Conservation (phyloP, 2,113 vertebrate species). For the Neodon shergylaensis region DNA sequence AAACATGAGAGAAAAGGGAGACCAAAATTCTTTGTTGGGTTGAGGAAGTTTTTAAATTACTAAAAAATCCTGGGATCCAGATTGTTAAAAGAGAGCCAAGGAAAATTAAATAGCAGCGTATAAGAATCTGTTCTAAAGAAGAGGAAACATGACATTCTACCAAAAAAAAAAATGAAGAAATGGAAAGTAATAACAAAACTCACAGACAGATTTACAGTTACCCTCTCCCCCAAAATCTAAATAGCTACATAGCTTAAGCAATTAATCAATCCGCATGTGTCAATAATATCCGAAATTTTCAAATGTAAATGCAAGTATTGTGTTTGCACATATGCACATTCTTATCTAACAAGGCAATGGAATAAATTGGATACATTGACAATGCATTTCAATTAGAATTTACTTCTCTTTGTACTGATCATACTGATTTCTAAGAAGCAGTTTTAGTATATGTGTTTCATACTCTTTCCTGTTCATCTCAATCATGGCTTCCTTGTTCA, state of each 20-base stretch:
- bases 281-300: slow-evolving; percentile 47
- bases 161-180: neutral
- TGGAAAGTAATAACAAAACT: slow-evolving; percentile 10
- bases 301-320: neutral
- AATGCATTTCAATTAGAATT: slow-evolving; percentile 63
- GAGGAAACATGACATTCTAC: slow-evolving; percentile 56
- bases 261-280: slow-evolving; percentile 35
- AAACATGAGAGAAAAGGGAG: neutral
- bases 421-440: slow-evolving; percentile 53
- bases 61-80: slow-evolving; percentile 44
- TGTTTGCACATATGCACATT: slow-evolving; percentile 25
- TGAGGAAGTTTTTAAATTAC: slow-evolving; percentile 40
- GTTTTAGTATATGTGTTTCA: slow-evolving; percentile 60
- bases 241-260: neutral
- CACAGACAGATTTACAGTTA: neutral
- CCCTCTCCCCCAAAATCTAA: neutral
- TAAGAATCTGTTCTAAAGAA: slow-evolving; percentile 48
- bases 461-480: slow-evolving; percentile 61
- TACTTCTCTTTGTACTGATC: slow-evolving; percentile 6
- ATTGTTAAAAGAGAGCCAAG: slow-evolving; percentile 60
- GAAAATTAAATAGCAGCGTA: slow-evolving; percentile 67
- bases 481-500: slow-evolving; percentile 55
- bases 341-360: slow-evolving; percentile 31
- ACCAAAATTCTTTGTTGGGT: slow-evolving; percentile 3
- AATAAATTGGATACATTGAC: neutral